phyloP scores from a whole-genome alignment of 2,888 invertebrate species.

The Ceriagrion tenellum region DNA sequence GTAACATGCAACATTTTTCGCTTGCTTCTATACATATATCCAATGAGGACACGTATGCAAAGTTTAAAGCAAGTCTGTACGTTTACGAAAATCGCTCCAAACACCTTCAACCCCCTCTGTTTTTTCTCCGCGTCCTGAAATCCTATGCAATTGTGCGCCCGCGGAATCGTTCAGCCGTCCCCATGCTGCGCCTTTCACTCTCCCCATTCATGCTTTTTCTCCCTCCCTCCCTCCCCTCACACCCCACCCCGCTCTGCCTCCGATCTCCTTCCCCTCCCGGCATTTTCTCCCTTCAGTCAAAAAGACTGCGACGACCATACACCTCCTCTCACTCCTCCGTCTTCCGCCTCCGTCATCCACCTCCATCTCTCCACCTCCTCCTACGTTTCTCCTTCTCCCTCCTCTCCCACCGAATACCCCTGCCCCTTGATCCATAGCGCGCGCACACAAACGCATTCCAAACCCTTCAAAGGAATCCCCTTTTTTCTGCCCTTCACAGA shows the following conservation, averaged over 20 bases:
- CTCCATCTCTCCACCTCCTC: neutral
- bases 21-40: no score
- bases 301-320: neutral
- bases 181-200: neutral
- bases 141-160: neutral
- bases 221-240: neutral
- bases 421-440: neutral
- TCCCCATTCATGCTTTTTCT: neutral
- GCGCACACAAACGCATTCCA: slow-evolving; percentile 6
- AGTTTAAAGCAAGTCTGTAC: no score
- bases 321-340: neutral
- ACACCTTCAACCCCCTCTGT: neutral
- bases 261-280: neutral
- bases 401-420: no score
- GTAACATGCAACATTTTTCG: no score
- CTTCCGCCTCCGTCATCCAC: neutral
- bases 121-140: neutral
- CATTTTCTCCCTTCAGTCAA: neutral
- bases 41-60: no score
- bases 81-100: no score
- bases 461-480: neutral
- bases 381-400: neutral
- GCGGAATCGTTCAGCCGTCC: slow-evolving; percentile 10
- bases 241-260: neutral
- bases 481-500: neutral